Conservation (phyloP, 1,140 invertebrate genomes). For the Octopus sinensis region DNA sequence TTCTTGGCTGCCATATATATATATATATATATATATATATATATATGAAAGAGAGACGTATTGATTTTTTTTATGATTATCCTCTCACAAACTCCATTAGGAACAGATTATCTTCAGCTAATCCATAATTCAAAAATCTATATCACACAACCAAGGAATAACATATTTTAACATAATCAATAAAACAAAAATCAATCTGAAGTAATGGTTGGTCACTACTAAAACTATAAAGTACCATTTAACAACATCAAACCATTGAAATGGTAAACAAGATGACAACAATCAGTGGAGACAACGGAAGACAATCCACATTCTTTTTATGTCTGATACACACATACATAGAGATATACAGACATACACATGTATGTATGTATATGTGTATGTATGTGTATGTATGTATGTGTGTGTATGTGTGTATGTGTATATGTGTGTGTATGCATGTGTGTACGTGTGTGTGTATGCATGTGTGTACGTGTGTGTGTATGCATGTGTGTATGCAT, state of each 20-base stretch:
- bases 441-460: not conserved
- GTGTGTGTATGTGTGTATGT: constrained; percentile 2
- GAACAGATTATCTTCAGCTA: not conserved
- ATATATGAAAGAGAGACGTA: too few species aligned
- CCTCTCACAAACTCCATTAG: not conserved
- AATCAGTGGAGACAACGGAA: too few species aligned
- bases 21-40: too few species aligned
- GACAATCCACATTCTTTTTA: too few species aligned
- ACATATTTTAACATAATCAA: not conserved
- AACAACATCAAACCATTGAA: too few species aligned
- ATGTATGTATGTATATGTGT: not conserved
- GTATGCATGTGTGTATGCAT: not conserved
- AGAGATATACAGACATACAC: constrained; percentile 6
- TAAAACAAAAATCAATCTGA: too few species aligned
- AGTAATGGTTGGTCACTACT: too few species aligned
- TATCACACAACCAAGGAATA: too few species aligned
- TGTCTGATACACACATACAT: constrained; percentile 10
- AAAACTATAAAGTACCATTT: too few species aligned
- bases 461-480: not conserved
- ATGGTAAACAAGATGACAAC: too few species aligned
- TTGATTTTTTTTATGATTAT: too few species aligned
- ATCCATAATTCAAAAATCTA: not conserved
- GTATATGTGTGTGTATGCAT: constrained; percentile 8
- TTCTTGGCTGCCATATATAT: too few species aligned
- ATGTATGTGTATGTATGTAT: not conserved